phyloP scores from a whole-genome alignment of 2,888 invertebrate species.

The Strigamia crassipes region DNA sequence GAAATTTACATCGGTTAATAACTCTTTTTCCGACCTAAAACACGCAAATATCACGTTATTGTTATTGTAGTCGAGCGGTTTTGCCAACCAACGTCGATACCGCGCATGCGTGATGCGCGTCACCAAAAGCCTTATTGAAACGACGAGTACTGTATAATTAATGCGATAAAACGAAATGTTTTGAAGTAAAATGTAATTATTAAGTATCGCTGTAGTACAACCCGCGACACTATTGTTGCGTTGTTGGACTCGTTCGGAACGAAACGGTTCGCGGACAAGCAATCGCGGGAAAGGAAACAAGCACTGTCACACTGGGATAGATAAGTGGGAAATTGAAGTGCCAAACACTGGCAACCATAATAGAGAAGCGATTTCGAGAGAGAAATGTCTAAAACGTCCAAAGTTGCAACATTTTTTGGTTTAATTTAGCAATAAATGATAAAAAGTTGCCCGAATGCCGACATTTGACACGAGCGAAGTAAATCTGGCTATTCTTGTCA shows the following conservation, averaged over 20 bases:
- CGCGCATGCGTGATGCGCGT: too few species aligned
- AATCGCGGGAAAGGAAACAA: background rate
- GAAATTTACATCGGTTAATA: too few species aligned
- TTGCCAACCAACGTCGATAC: too few species aligned
- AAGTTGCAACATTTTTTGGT: background rate
- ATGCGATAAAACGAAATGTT: too few species aligned
- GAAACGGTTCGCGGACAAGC: background rate
- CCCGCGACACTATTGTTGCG: too few species aligned
- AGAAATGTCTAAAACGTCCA: background rate
- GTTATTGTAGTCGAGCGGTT: too few species aligned
- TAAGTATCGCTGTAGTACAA: too few species aligned
- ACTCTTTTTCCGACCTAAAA: too few species aligned
- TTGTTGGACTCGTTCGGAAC: background rate
- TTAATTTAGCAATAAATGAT: background rate
- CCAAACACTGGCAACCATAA: background rate
- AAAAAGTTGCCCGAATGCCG: background rate
- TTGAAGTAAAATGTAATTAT: too few species aligned
- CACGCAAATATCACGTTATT: too few species aligned
- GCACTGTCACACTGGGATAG: background rate
- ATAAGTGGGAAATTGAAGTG: background rate
- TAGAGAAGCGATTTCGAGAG: background rate
- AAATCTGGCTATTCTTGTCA: constrained; percentile 1
- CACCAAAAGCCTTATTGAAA: too few species aligned
- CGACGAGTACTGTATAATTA: too few species aligned
- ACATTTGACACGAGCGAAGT: background rate